Evolutionary conservation across 1,140 invertebrate species (phyloP), one percentile per base, ranked within the genome.

Genomic region (Euschistus heros): DNA sequence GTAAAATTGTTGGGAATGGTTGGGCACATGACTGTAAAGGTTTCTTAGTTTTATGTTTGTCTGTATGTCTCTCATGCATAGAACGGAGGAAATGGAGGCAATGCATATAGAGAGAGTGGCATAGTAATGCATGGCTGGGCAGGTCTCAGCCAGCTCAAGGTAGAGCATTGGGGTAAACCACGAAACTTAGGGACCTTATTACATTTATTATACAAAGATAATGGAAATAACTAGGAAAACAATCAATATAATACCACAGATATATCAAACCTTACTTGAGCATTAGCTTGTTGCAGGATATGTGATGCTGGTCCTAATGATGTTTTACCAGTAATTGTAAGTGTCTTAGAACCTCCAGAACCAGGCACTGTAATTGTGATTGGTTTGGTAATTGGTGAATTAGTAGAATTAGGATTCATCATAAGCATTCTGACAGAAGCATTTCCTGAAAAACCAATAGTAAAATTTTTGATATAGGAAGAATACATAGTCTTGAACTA

Each of bases 341-440:
- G 65, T 22, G 67, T 72, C 65, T 73, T 73, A 17, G 69, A 66
- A 42, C 71, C 71, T 15, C 71, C 69, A 65, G 80, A 77, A 20
- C 82, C 78, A 6, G 85, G 84, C 44, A 87, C 80, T 0, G 84
- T 84, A 55, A 87, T 82, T 2, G 85, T 87, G 50, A 88, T 84
- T 0, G 86, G 86, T 71, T 86, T 84, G 0, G 82, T 82, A 37
- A 70, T 69, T 7, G 69, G 64, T 13, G 65, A 27, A 3, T 68
- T 63, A 17, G 52, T 68, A 52, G 69, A 63, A 64, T 57, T 64
- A 6, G 72, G 68, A 30, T 70, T 69, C 17, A 72, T 68, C 66
- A 72, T 68, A 55, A 73, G 66, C 72, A 73, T 73, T 24, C 70
- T 64, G 33, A 70, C 67, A n/a, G 63, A 52, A 24, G 18, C 24